Evolutionary conservation across 1,140 invertebrate species (phyloP).

Genomic region (Glomeris maerens): DNA sequence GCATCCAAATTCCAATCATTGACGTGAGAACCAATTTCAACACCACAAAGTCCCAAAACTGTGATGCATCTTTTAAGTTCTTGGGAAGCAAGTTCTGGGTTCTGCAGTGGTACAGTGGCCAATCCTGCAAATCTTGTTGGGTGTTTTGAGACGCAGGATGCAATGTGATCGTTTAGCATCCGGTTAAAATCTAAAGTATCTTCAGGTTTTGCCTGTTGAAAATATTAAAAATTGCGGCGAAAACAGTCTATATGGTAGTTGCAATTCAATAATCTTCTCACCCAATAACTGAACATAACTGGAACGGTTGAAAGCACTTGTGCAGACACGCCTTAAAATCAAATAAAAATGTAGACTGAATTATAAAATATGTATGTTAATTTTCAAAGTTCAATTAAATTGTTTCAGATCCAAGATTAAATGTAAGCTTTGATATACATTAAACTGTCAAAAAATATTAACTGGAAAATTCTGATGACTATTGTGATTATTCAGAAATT

Average conservation of each 20-base stretch:
- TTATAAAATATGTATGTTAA: too few relatives aligned
- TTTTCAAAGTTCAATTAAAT: too few relatives aligned
- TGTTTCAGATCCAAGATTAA: too few relatives aligned
- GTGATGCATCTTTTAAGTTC: slow-evolving; percentile 38
- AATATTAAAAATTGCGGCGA: too few relatives aligned
- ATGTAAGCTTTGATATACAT: too few relatives aligned
- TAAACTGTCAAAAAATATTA: too few relatives aligned
- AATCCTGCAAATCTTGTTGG: slow-evolving; percentile 40
- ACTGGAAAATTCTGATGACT: too few relatives aligned
- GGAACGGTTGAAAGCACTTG: slow-evolving; percentile 49
- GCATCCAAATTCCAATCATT: slow-evolving; percentile 46
- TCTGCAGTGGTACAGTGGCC: slow-evolving; percentile 44
- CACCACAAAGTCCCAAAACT: slow-evolving; percentile 37
- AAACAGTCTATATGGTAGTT: too few relatives aligned
- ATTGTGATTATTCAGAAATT: too few relatives aligned
- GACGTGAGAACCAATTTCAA: slow-evolving; percentile 46
- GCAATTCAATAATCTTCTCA: too few relatives aligned
- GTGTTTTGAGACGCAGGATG: slow-evolving; percentile 31
- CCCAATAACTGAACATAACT: slow-evolving; percentile 51
- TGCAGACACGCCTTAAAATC: slow-evolving; percentile 34
- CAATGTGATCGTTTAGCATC: slow-evolving; percentile 42
- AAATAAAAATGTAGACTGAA: too few relatives aligned
- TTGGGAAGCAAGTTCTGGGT: slow-evolving; percentile 37
- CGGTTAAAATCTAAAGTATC: slow-evolving; percentile 38
- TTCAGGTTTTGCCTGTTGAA: slow-evolving; percentile 42